Conservation (phyloP, 2,797 vertebrate species). For the Sebastes hubbsi region DNA sequence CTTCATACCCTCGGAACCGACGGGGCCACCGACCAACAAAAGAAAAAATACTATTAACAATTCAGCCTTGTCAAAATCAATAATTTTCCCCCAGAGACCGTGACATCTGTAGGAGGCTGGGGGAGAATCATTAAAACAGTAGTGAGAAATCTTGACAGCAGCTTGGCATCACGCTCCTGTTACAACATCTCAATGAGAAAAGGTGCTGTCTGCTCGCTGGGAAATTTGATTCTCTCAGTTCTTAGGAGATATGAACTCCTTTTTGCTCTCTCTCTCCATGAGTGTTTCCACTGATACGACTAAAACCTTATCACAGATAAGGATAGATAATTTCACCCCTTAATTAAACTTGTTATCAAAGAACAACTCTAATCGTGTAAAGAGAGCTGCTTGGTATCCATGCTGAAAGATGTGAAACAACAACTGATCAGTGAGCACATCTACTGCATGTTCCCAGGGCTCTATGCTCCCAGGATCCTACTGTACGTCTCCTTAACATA, state of each 20-base stretch:
- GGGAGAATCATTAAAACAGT: conserved; percentile 33
- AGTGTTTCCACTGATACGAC: conserved; percentile 19
- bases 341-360: conserved; percentile 52
- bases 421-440: background rate
- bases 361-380: conserved; percentile 23
- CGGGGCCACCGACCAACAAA: conserved; percentile 10
- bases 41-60: conserved; percentile 42
- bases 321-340: conserved; percentile 41
- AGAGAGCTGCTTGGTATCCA: background rate
- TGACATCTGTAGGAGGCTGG: conserved; percentile 32
- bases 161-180: conserved; percentile 18
- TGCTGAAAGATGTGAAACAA: conserved; percentile 18
- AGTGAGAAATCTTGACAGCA: conserved; percentile 30
- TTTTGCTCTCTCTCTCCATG: background rate
- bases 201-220: background rate
- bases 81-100: conserved; percentile 18
- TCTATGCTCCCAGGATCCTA: background rate
- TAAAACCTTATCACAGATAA: conserved; percentile 46
- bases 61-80: conserved; percentile 54
- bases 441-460: background rate
- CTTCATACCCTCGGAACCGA: conserved; percentile 1
- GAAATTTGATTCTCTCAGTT: background rate
- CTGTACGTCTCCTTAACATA: background rate
- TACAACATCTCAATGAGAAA: conserved; percentile 31
- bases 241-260: conserved; percentile 5